Evolutionary conservation across 2,113 vertebrate genomes (phyloP), one percentile per base, ranked within the genome.

Genomic region (Chlorodrepanis virens): DNA sequence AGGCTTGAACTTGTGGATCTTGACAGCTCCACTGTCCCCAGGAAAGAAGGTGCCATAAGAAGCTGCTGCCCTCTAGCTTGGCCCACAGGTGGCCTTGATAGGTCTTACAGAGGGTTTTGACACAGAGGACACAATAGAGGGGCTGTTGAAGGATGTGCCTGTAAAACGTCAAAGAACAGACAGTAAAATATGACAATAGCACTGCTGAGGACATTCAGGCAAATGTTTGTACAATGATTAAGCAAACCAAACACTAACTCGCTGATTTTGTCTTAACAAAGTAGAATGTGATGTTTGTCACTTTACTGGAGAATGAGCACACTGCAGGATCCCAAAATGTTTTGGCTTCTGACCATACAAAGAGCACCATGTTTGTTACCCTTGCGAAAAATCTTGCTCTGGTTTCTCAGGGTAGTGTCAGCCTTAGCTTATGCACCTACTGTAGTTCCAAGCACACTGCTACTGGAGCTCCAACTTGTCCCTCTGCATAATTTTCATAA

Each of bases 191-290:
- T 54, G 24, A 13, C 57, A 75, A 59, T 25, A 70, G 24, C n/a
- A 42, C 54, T 50, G 15, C 52, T 49, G 60, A 84, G 39, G 33
- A 74, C 56, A 14, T 59, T 39, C 35, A 81, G 69, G 6, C 56
- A 86, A 93, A 74, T 69, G 25, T 88, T 93, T 77, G 42, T 52
- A 86, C 42, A 80, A n/a, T 18, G 68, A 79, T 15, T 64, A 57
- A 84, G 71, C 60, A 92, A 94, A 88, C 29, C n/a, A 74, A 80
- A 61, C 44, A n/a, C 12, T 56, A 68, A 50, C 22, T 83, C 40
- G 31, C 10, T 57, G 35, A 64, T 84, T 94, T 89, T 2, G 6
- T 35, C 45, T 60, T 57, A 78, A 27, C 49, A 76, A 89, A 93
- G 37, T 15, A 59, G 14, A 74, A 47, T 42, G 27, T 0, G 5